Evolutionary conservation across 1,140 invertebrate species (phyloP).

Genomic region (Teleopsis dalmanni): DNA sequence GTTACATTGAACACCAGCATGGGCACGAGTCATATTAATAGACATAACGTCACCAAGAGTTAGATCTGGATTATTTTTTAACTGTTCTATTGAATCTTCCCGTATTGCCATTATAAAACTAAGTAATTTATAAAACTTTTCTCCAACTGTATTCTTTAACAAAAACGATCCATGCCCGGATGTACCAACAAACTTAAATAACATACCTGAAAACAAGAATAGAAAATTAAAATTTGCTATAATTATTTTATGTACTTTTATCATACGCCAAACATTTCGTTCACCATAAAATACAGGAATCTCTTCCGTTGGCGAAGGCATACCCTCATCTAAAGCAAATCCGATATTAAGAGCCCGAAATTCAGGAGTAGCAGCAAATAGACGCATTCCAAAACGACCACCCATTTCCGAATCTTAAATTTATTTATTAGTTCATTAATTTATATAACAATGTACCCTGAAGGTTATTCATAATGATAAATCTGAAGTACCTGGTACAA

Average conservation of each 20-base stretch:
- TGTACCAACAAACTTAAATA: slow-evolving; percentile 51
- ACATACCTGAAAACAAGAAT: slow-evolving; percentile 16
- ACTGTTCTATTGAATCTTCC: slow-evolving; percentile 56
- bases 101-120: slow-evolving; percentile 71
- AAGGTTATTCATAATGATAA: background rate
- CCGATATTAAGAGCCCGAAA: slow-evolving; percentile 79
- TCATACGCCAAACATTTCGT: slow-evolving; percentile 56
- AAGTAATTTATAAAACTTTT: slow-evolving; percentile 74
- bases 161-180: slow-evolving; percentile 85
- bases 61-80: slow-evolving; percentile 55
- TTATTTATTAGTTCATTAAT: background rate
- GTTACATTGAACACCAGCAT: slow-evolving; percentile 86
- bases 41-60: slow-evolving; percentile 79
- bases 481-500: slow-evolving; percentile 77
- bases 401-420: slow-evolving; percentile 82
- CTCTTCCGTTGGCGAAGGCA: slow-evolving; percentile 53
- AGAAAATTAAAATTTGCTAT: too few species aligned
- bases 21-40: slow-evolving; percentile 78
- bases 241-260: background rate
- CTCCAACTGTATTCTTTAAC: slow-evolving; percentile 73
- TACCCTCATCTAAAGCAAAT: slow-evolving; percentile 78
- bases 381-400: slow-evolving; percentile 70
- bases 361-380: slow-evolving; percentile 64
- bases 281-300: slow-evolving; percentile 68
- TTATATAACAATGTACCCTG: background rate